Percentiles rank a stretch among this genome's conserved stretches.
Evolutionary conservation across 2,113 vertebrate species (phyloP).

Genomic region (Pterocles orientalis): DNA sequence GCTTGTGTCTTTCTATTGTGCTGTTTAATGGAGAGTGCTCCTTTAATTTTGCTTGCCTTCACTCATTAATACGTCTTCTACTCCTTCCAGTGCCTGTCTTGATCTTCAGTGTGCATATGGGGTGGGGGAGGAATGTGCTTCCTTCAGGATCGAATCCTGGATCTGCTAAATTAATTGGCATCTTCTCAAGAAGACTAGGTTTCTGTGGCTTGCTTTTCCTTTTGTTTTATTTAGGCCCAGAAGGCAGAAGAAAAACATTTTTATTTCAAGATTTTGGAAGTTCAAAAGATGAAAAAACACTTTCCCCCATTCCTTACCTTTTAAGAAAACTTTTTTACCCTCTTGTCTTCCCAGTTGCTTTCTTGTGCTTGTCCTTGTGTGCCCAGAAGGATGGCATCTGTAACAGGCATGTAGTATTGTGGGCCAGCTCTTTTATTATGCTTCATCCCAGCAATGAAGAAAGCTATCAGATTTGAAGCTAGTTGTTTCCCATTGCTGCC

Average conservation of each 20-base stretch:
- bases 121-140: no score
- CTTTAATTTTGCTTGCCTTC: neutral
- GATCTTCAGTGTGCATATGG: fast-evolving
- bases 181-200: neutral
- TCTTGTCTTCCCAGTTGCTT: neutral
- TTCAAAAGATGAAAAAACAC: neutral
- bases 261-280: neutral
- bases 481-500: neutral
- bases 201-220: neutral
- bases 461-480: neutral
- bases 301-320: neutral
- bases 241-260: neutral
- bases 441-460: neutral
- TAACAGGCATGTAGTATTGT: fast-evolving
- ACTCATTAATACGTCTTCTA: neutral
- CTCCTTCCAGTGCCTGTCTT: neutral
- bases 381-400: neutral
- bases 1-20: neutral
- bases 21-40: neutral
- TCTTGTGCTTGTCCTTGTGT: neutral
- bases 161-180: neutral
- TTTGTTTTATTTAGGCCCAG: neutral
- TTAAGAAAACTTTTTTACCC: neutral
- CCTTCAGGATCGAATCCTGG: neutral
- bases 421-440: neutral